phyloP scores from a whole-genome alignment of 2,888 invertebrate species.

The Metalampra italica region DNA sequence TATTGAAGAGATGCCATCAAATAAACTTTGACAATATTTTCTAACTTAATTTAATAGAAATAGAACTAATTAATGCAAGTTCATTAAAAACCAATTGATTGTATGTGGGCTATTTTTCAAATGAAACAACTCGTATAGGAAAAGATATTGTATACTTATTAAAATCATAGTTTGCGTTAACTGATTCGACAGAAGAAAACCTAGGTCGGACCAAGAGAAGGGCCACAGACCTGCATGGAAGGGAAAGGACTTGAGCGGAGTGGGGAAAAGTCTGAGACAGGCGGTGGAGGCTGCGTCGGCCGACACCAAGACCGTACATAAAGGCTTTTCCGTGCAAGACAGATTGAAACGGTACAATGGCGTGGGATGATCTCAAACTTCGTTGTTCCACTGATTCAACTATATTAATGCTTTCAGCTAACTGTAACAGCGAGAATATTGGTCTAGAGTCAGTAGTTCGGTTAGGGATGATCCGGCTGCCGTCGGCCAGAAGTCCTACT shows the following conservation, averaged over 20 bases:
- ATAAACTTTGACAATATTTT: too few species aligned
- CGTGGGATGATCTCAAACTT: background rate
- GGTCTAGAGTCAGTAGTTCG: too few species aligned
- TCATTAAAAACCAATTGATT: too few species aligned
- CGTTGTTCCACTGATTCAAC: conserved; percentile 2
- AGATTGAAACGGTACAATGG: conserved; percentile 61
- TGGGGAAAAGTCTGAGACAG: conserved; percentile 54
- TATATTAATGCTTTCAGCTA: conserved; percentile 5
- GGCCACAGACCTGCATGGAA: conserved; percentile 44
- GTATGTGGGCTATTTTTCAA: too few species aligned
- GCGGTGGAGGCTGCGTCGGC: conserved; percentile 57
- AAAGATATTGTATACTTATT: too few species aligned
- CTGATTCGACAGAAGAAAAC: conserved; percentile 65
- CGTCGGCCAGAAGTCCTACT: too few species aligned
- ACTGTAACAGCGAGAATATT: too few species aligned
- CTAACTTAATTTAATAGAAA: too few species aligned
- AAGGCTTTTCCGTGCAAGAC: conserved; percentile 51
- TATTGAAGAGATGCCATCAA: too few species aligned
- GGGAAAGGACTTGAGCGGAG: conserved; percentile 50
- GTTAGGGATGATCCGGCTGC: too few species aligned
- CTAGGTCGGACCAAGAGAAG: conserved; percentile 47
- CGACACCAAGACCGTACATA: conserved; percentile 37
- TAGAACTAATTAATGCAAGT: too few species aligned
- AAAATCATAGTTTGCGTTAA: conserved; percentile 1
- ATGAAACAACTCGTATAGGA: too few species aligned